Evolutionary conservation across 1,140 invertebrate species (phyloP).

Genomic region (Oreohelix idahoensis): DNA sequence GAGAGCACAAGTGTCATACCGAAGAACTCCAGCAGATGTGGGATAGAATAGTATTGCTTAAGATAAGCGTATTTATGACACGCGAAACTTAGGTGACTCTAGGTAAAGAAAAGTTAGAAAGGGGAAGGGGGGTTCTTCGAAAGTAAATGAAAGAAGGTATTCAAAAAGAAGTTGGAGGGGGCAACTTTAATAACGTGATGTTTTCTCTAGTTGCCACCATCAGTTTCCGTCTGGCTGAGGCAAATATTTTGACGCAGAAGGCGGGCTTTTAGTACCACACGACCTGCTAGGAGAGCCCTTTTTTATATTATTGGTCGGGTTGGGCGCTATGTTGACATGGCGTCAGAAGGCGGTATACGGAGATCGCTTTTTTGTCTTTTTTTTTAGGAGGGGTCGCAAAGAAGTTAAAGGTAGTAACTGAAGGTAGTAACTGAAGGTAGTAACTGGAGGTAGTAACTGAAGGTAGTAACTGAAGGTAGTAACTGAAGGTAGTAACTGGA

Average conservation of each 20-base stretch:
- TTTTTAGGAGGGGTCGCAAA: too few species aligned
- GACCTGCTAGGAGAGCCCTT: neutral
- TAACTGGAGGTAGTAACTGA: too few species aligned
- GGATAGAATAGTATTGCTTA: neutral
- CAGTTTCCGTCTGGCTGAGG: neutral
- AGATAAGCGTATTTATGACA: neutral
- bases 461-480: too few species aligned
- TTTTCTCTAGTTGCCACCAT: neutral
- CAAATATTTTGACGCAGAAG: constrained; percentile 4
- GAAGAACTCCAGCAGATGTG: neutral
- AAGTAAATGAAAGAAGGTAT: neutral
- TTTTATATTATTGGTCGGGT: neutral
- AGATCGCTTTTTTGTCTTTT: too few species aligned
- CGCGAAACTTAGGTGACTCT: neutral
- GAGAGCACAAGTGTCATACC: neutral
- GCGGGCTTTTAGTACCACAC: neutral
- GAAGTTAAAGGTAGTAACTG: too few species aligned
- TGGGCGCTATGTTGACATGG: neutral
- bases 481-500: too few species aligned
- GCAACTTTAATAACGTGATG: neutral
- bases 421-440: too few species aligned
- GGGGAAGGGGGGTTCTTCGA: neutral
- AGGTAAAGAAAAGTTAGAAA: neutral
- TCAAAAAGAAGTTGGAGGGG: neutral
- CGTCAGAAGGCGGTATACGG: neutral